phyloP scores from a whole-genome alignment of 2,797 vertebrate genomes.

The Coracias cyanogaster region DNA sequence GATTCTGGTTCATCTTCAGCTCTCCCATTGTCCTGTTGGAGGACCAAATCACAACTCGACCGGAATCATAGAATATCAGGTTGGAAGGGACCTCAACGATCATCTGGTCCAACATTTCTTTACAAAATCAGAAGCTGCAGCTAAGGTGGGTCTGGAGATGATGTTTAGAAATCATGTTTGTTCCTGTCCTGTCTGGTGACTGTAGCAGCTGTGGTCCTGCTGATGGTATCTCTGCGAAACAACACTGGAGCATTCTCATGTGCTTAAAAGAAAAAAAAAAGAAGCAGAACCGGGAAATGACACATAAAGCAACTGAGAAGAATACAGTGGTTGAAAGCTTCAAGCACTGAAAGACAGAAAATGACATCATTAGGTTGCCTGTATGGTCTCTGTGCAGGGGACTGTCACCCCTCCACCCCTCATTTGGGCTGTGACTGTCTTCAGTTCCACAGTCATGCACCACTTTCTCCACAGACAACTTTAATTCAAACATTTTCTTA shows the following conservation, averaged over 20 bases:
- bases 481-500: background rate
- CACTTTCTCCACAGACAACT: background rate
- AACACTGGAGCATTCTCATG: background rate
- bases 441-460: background rate
- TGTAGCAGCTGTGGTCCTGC: background rate
- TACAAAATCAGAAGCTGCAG: background rate
- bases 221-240: background rate
- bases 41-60: background rate
- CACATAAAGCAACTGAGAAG: background rate
- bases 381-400: rapidly evolving
- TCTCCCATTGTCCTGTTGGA: background rate
- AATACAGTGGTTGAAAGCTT: background rate
- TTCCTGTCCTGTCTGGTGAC: background rate
- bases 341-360: background rate
- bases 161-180: background rate
- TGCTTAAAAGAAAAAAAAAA: background rate
- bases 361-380: background rate
- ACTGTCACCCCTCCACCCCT: background rate
- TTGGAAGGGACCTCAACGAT: background rate
- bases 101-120: background rate
- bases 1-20: background rate
- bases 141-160: background rate
- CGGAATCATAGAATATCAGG: background rate
- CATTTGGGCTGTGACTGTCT: background rate
- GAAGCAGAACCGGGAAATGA: background rate